Evolutionary conservation across 37 sponge, comb jelly and placozoan species (phyloP), one percentile per base, ranked within the genome.

Genomic region (Sycon ciliatum): DNA sequence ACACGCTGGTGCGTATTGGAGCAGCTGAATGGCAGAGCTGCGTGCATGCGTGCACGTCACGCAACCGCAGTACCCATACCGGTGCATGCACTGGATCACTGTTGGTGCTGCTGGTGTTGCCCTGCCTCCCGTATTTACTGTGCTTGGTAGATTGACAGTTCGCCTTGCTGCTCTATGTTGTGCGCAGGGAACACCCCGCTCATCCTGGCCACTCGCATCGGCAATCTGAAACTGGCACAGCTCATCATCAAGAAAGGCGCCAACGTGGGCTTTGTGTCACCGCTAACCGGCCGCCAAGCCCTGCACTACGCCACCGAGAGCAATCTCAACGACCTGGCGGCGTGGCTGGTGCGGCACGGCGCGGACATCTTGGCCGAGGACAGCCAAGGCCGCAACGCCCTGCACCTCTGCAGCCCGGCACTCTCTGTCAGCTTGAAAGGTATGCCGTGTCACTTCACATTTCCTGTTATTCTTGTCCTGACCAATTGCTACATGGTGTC

Each of bases 231-330:
- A 36, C 42, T 87, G 6, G 84, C 77, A 2, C 56, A 68, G 38
- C 62, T 56, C 4, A 35, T 87, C 23, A 38, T 83, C 3, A 56
- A 49, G 32, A 61, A 68, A 0, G 61, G 66, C 0, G 82, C 69
- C 0, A n/a, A 71, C 18, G 73, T 76, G 30, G 76, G 82, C 26
- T 0, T 24, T 2, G 32, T 6, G n/a, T 83, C 80, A 20, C 83
- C 75, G 1, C 11, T 55, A 20, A 83, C 82, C 37, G 27, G 37
- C 24, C 65, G 82, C 23, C 72, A 74, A 11, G 77, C 88, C 0
- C 65, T 87, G 4, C 88, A 87, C 78, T 87, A 84, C 84, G 88
- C 88, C 24, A 84, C 88, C 0, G 77, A 79, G 65, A 87, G 83
- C 53, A 84, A 87, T 46, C 20, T 32, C 5, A 64, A 49, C 18